Evolutionary conservation across 2,888 invertebrate species (phyloP).

Genomic region (Zhengitettix transpicula): DNA sequence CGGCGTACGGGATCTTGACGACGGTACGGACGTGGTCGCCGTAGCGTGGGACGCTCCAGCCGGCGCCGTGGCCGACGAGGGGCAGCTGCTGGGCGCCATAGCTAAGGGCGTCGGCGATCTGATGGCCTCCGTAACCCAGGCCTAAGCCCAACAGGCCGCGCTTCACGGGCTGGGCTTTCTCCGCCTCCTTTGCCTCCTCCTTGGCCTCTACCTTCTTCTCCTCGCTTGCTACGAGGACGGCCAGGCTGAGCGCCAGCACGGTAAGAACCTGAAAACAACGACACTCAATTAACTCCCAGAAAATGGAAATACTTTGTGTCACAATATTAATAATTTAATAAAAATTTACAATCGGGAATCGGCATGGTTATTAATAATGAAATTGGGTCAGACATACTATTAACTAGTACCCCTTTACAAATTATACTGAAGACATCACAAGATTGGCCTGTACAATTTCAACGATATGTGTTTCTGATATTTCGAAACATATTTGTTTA

Average conservation of each 20-base stretch:
- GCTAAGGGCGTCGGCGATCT: not conserved
- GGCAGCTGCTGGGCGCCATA: not conserved
- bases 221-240: not conserved
- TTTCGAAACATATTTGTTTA: no score
- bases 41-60: not conserved
- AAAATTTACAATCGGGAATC: no score
- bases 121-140: not conserved
- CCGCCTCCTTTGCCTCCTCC: not conserved
- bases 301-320: no score
- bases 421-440: no score
- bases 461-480: no score
- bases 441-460: no score
- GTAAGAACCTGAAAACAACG: no score
- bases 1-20: conserved; percentile 7
- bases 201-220: not conserved
- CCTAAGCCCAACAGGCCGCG: not conserved
- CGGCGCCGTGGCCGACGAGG: not conserved
- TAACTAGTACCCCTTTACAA: no score
- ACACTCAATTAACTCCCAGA: no score
- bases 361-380: no score
- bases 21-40: not conserved
- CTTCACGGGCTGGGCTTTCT: not conserved
- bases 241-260: not conserved
- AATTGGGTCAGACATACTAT: no score
- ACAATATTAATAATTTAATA: no score